A percentile compares a stretch with the other conserved stretches of the same genome.
phyloP scores from a whole-genome alignment of 2,113 vertebrate genomes.

The Vireo altiloquus region DNA sequence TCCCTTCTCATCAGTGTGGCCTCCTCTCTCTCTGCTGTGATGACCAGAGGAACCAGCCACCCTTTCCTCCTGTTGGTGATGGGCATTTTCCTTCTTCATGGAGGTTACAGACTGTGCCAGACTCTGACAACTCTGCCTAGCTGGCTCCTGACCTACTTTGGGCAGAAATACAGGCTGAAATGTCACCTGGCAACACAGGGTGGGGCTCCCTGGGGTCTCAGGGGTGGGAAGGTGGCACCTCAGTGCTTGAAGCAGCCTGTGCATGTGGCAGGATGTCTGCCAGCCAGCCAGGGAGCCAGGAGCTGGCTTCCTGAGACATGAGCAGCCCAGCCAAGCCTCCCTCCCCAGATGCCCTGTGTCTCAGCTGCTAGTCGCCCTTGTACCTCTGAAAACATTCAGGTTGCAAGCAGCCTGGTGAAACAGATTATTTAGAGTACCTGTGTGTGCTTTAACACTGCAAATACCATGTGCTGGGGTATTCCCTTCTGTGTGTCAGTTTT shows the following conservation, averaged over 20 bases:
- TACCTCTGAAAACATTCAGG: not conserved
- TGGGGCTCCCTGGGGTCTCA: fast-evolving
- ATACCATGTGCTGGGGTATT: not conserved
- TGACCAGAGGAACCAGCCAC: fast-evolving
- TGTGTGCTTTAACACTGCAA: not conserved
- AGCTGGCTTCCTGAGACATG: not conserved
- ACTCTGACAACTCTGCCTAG: not conserved
- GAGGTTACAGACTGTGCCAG: not conserved
- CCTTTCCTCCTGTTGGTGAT: fast-evolving
- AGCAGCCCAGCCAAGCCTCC: not conserved
- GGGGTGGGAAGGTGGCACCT: not conserved
- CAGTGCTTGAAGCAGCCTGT: fast-evolving
- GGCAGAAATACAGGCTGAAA: not conserved
- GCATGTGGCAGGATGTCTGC: not conserved
- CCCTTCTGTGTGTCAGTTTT: not conserved
- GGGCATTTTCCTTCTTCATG: fast-evolving
- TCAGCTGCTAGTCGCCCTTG: not conserved
- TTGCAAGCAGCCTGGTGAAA: not conserved
- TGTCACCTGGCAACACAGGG: not conserved
- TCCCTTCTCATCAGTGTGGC: not conserved
- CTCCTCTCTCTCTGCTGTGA: fast-evolving
- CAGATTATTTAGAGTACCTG: not conserved
- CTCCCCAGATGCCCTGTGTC: not conserved
- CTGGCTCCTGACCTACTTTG: not conserved
- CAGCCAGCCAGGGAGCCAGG: not conserved